These are phyloP conservation scores for Nyctalus aviator DNA, from an alignment of 2,797 vertebrate genomes.

Conservation along the genomic window DNA sequence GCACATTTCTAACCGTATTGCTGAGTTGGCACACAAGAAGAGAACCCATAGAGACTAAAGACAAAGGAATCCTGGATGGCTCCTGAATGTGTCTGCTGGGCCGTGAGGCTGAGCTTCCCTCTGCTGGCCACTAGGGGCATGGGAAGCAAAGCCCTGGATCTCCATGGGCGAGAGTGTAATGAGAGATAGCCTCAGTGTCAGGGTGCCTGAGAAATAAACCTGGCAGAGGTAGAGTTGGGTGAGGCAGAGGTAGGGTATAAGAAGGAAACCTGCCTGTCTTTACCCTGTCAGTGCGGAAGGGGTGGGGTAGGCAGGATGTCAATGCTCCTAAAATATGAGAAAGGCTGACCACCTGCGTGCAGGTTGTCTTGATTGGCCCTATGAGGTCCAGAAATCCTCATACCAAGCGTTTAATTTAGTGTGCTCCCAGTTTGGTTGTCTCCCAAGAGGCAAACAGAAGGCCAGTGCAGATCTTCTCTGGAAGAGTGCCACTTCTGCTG, in stretches of 20 bases:
- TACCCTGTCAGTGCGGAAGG: background rate
- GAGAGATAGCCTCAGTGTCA: background rate
- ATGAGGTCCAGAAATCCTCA: background rate
- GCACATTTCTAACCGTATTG: constrained; percentile 7
- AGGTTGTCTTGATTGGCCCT: background rate
- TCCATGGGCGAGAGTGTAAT: background rate
- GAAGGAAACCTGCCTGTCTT: background rate
- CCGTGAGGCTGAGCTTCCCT: background rate
- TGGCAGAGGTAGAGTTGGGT: too few species aligned
- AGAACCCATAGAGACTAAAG: background rate
- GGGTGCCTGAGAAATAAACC: background rate
- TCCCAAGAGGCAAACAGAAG: constrained; percentile 36
- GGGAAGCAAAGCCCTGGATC: background rate
- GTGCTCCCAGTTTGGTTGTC: background rate
- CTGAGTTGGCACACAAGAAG: background rate
- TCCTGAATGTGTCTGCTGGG: background rate
- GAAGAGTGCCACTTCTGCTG: background rate
- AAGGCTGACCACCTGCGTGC: background rate
- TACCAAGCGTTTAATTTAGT: constrained; percentile 2
- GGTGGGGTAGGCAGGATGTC: background rate
- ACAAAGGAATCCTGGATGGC: background rate
- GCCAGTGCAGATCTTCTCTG: background rate
- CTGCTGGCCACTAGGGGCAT: background rate
- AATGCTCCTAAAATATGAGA: background rate
- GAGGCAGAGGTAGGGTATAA: rapidly evolving